Evolutionary conservation across 2,888 invertebrate species (phyloP).

Genomic region (Drosophila falleni): DNA sequence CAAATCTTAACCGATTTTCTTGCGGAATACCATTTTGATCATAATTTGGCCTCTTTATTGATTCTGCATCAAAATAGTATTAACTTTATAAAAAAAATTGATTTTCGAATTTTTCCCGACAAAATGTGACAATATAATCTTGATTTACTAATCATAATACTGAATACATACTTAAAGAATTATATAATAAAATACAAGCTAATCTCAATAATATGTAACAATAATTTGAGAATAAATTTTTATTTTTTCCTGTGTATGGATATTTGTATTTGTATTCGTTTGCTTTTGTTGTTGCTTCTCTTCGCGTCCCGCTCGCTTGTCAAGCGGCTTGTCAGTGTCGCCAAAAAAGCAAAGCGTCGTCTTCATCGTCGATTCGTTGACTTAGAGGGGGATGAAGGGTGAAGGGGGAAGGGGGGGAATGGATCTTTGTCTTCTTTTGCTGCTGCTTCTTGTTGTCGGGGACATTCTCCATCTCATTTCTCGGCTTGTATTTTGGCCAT

Average conservation of each 20-base stretch:
- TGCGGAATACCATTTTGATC: too few relatives aligned
- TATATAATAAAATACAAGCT: too few relatives aligned
- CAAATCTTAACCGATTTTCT: too few relatives aligned
- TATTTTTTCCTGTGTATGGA: background rate
- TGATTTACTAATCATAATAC: too few relatives aligned
- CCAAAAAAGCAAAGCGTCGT: constrained; percentile 81
- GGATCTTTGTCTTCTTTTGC: background rate
- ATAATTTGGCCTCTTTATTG: too few relatives aligned
- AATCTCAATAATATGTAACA: background rate
- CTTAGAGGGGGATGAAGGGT: background rate
- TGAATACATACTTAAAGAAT: background rate
- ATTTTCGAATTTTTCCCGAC: too few relatives aligned
- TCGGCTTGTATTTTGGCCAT: background rate
- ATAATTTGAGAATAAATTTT: background rate
- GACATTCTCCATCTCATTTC: constrained; percentile 1
- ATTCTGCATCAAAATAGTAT: too few relatives aligned
- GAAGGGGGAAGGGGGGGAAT: background rate
- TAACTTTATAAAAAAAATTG: too few relatives aligned
- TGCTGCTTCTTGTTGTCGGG: background rate
- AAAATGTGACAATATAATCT: background rate
- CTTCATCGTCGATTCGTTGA: constrained; percentile 65
- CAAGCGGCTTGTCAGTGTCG: constrained; percentile 76
- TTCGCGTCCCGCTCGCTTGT: constrained; percentile 30
- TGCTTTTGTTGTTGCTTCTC: background rate
- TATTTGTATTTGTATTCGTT: background rate